Base-by-base conservation (phyloP, 2,888 invertebrate genomes). In the Leptinotarsa juncta region DNA sequence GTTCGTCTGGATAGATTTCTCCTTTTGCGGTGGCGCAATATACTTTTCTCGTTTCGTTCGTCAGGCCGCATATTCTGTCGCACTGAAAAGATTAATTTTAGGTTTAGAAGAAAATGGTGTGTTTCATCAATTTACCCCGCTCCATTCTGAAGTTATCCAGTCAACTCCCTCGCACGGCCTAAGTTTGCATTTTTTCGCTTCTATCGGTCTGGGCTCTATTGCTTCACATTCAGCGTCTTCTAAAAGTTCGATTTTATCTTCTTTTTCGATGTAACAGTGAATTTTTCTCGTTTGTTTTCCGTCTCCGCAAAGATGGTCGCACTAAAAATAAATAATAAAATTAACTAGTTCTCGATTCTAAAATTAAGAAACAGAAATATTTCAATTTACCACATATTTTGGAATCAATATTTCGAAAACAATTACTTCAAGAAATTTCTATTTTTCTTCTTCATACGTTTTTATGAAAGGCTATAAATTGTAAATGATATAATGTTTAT, bases 91-190 rank as follows among this genome's bases (percentile, higher is more conserved):
- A 10, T 10, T 42, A 57, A 84, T 16, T 85, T 82, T 80, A 73
- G 51, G 67, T 75, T 70, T 42, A 18, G 18, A 18, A 48, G 16
- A 3, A 15, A 51, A 18, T 67, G 7, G 42, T 1, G 66, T 68
- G 72, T 62, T 55, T 53, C 14, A 50, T 26, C 32, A 53, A 51
- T 65, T 92, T 89, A 97, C 97, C 81, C 96, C 96, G 81, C 92
- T 92, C 97, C 97, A 98, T 60, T 94, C 92, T 0, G 96, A 93
- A 10, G 93, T 89, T 70, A 97, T 92, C 97, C 97, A 98, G 86
- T 97, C 97, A 14, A 97, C 93, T 5, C 97, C 97, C 75, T 95
- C 95, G 85, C 97, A 98, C 0, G 97, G 96, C 67, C 94, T 90
- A 83, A 95, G 80, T 80, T 92, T 90, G 85, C 98, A 98, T 16